Evolutionary conservation across 2,113 vertebrate genomes (phyloP).

Genomic region (Edolisoma coerulescens): DNA sequence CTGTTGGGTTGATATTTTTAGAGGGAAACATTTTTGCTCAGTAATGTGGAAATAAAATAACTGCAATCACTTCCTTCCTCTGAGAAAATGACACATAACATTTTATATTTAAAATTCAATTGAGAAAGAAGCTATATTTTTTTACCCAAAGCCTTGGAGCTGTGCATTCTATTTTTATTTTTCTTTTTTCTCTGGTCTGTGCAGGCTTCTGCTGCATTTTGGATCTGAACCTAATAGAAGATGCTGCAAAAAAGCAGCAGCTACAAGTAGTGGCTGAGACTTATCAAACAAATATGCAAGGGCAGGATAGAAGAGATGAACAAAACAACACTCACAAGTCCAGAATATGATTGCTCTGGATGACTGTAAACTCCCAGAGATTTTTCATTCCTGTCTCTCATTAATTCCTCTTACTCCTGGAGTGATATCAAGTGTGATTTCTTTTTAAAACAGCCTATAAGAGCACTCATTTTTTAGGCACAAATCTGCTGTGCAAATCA

Average conservation of each 20-base stretch:
- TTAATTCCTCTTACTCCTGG: neutral
- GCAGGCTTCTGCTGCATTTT: neutral
- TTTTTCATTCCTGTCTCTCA: neutral
- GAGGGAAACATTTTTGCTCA: neutral
- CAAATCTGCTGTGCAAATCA: neutral
- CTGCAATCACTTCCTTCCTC: neutral
- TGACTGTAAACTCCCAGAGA: neutral
- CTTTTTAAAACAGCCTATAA: neutral
- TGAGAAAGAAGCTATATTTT: neutral
- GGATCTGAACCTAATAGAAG: neutral
- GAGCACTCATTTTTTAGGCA: neutral
- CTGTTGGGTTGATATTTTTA: neutral
- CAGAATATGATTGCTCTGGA: neutral
- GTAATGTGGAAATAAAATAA: constrained; percentile 7
- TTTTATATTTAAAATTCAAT: neutral
- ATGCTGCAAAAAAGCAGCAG: neutral
- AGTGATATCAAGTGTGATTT: neutral
- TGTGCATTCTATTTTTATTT: neutral
- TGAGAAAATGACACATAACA: neutral
- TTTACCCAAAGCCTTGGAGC: neutral
- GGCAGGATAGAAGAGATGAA: neutral
- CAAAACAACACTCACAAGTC: neutral
- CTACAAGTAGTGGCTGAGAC: neutral
- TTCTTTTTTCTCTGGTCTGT: neutral
- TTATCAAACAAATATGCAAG: neutral